Base-by-base conservation (phyloP, 2,113 vertebrate species). In the Melanerpes formicivorus region DNA sequence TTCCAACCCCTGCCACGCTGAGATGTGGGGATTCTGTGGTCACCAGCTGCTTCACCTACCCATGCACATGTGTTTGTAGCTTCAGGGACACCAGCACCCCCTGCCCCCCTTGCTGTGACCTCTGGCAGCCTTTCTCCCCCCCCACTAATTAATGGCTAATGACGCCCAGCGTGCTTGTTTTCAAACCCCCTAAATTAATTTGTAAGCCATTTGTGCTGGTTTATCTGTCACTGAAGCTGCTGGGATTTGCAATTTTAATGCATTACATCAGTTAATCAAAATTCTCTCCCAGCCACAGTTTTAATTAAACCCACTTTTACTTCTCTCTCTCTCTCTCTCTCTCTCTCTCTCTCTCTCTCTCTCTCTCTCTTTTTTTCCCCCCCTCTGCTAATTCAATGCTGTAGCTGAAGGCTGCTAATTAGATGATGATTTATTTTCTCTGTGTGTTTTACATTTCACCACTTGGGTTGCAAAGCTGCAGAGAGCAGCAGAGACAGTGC, bases 231-330 rank as follows among this genome's bases (percentile, higher is more conserved):
- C 62, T 90, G 54, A 37, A 34, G 80, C 92, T 87, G 32, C 75
- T 80, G 59, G 92, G 86, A 93, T 90, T 90, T 84, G 88, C 87
- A 84, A 80, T 93, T 95, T 94, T 76, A 96, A 90, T 3, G 65
- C 82, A 21, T 71, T 86, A 87, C 93, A 95, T 90, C 90, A 74
- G 73, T 95, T 97, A 94, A 94, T 96, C 95, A 90, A 88, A 94
- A 92, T 89, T 86, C 90, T 92, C 83, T 92, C 86, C 90, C 90
- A 96, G 91, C 81, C 65, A 67, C 37, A 75, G 84, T 91, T 93
- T 95, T 95, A 95, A 96, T 96, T 96, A 96, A 97, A 93, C 69
- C 44, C 46, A 29, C 58, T 94, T 88, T 29, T 44, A 11, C 32
- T 30, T 76, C 76, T 93, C 55, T 75, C 75, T 37, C 26, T 54